Evolutionary conservation across 37 sponge, comb jelly and placozoan genomes (phyloP).

Genomic region (Aphrocallistes beatrix): DNA sequence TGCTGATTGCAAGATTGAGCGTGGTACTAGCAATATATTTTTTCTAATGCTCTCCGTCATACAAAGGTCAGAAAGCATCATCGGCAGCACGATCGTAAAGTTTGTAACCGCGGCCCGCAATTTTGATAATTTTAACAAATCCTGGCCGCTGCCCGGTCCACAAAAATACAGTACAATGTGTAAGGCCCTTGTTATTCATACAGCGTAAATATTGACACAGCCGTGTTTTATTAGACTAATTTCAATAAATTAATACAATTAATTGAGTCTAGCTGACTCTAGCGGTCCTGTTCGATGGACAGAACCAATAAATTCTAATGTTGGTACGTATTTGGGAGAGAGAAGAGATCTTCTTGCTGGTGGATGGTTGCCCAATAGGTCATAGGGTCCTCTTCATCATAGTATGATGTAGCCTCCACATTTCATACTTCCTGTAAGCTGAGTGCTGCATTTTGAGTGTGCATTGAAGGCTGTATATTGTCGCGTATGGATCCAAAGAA

Average conservation of each 20-base stretch:
- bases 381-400: no score
- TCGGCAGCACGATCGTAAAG: not conserved
- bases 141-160: no score
- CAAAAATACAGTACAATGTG: not conserved
- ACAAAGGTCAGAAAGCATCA: not conserved
- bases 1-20: not conserved
- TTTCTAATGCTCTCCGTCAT: not conserved
- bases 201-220: not conserved
- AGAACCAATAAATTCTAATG: not conserved
- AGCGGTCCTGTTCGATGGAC: not conserved
- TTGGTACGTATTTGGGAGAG: conserved; percentile 1
- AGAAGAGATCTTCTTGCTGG: not conserved
- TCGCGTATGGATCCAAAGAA: no score
- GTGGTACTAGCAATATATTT: not conserved
- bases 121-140: no score
- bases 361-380: no score
- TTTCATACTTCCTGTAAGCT: no score
- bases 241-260: not conserved
- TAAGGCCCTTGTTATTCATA: not conserved
- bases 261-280: not conserved
- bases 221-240: not conserved
- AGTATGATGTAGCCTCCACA: no score
- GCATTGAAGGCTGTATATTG: no score
- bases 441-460: no score
- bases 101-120: no score